Evolutionary conservation across 2,888 invertebrate species (phyloP).

Genomic region (Stenichneumon culpator): DNA sequence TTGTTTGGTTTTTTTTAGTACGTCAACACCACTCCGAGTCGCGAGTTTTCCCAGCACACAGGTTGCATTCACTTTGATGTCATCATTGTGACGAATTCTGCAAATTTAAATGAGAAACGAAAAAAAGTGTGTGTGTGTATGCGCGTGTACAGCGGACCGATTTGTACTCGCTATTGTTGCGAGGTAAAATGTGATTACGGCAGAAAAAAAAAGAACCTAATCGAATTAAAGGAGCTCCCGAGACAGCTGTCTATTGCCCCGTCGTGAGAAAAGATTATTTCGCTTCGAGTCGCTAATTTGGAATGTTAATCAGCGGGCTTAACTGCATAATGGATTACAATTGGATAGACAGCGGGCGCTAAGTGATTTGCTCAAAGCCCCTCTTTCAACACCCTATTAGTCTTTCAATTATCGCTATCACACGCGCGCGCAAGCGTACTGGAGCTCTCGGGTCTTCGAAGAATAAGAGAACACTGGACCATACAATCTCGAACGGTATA

Average conservation of each 20-base stretch:
- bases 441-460: constrained; percentile 8
- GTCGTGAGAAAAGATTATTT: constrained; percentile 55
- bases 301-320: constrained; percentile 63
- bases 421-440: constrained; percentile 9
- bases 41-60: constrained; percentile 89
- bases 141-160: neutral
- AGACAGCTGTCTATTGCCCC: constrained; percentile 18
- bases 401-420: constrained; percentile 58
- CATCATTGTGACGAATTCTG: constrained; percentile 99
- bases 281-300: constrained; percentile 59
- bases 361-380: constrained; percentile 61
- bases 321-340: constrained; percentile 67
- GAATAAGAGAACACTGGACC: constrained; percentile 40
- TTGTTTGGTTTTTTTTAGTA: constrained; percentile 84
- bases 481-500: constrained; percentile 1
- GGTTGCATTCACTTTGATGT: constrained; percentile 95
- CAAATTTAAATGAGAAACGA: constrained; percentile 85
- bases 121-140: neutral
- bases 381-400: constrained; percentile 52
- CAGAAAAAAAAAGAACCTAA: constrained; percentile 6
- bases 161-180: neutral
- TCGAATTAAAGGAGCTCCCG: constrained; percentile 42
- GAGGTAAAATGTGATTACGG: neutral
- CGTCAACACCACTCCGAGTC: constrained; percentile 89
- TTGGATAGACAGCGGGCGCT: constrained; percentile 62